Base-by-base conservation (phyloP, 2,888 invertebrate species). In the Gymnocheta viridis region DNA sequence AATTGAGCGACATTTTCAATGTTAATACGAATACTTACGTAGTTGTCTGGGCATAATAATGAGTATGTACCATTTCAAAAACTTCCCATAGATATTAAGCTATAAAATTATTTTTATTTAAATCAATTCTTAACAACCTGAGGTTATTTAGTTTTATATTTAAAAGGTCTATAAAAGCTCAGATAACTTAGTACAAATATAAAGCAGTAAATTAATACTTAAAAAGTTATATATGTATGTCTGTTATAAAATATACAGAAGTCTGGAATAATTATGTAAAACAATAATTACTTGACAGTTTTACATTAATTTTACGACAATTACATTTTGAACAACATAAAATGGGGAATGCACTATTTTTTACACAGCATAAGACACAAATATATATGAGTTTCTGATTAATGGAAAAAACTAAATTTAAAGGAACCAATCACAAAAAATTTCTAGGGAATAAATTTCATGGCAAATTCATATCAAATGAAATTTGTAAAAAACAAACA, bases 381-480 rank as follows among this genome's bases (percentile, higher is more conserved):
- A 32, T n/a, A 49, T 60, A 62, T 27, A 3, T n/a, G n/a, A 27
- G 27, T 27, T 4, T 4, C 0, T 2, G 5, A n/a, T 24, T 27
- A 10, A 29, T 7, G 1, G 22, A 29, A 51, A 17, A n/a, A n/a
- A n/a, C n/a, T 12, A 24, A 2, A 29, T 32, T n/a, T 22, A 44
- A 69, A 44, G 44, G 3, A 35, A 73, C 6, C 51, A 49, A 73
- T 24, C 17, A 22, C 38, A 41, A 70, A 7, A 14, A 14, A 54
- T 3, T n/a, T 12, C 29, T 49, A 19, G 19, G 10, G 19, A 38
- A 76, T 51, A 76, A 44, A 54, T 67, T 78, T 73, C 27, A 74
- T 64, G 35, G 19, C 35, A 35, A 64, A 41, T 74, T 83, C 82
- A 83, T 83, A 64, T 76, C 79, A 83, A 83, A 76, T 76, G 74